Base-by-base conservation (phyloP, 2,888 invertebrate species). In the Chrysolina oricalcia region DNA sequence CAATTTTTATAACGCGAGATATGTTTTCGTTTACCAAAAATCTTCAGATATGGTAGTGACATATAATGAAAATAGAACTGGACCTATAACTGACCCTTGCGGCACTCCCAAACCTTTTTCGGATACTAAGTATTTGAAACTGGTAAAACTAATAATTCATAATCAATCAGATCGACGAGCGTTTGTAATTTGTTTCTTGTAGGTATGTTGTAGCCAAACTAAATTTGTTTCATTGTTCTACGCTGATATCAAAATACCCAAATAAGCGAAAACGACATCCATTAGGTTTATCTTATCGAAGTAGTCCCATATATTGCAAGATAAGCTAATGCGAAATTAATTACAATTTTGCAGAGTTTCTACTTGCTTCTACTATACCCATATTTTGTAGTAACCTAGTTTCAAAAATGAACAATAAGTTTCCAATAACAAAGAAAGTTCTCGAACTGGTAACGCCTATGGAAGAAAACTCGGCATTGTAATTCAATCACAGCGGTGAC, bases 351-450 rank as follows among this genome's bases (percentile, higher is more conserved):
- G 19, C 19, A 23, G 59, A 46, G 40, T 66, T 70, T 70, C 43
- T 63, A 23, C 63, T 46, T 62, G 50, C 53, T 68, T 40, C 56
- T 68, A 53, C 13, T 17, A 5, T 13, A 17, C 53, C 74, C 64
- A 74, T 75, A 72, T 75, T 72, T 72, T 72, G 19, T 59, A 64
- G 43, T 75, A 71, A 75, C 75, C 75, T 68, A 68, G 56, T 69
- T 75, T 27, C 21, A 69, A 48, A 64, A 17, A 35, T 23, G 59
- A 68, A 70, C 70, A 70, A 62, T 70, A 66, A 48, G 67, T 72
- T 68, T 40, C 62, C 62, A 64, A 72, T 75, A 72, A 68, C 71
- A 75, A 72, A 72, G 68, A 75, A 75, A 53, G 65, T 72, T 66
- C 70, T 65, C 65, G 69, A 75, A 65, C 46, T 72, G 48, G 72